Conservation (phyloP, 1,140 invertebrate species). For the Diorhabda sublineata region DNA sequence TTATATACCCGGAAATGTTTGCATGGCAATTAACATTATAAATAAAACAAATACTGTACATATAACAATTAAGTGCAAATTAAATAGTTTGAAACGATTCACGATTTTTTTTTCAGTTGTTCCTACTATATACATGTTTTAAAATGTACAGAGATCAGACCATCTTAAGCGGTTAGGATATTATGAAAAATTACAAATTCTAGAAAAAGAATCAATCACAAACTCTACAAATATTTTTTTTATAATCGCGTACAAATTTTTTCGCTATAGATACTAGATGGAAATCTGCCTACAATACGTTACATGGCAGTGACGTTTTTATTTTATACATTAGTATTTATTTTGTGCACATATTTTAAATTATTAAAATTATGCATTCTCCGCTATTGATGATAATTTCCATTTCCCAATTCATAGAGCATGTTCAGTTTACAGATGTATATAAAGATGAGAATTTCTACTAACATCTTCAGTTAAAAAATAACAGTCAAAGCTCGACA, state of each 20-base stretch:
- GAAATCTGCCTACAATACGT: constrained; percentile 40
- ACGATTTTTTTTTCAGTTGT: constrained; percentile 7
- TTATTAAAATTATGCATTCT: neutral
- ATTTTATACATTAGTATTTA: constrained; percentile 32
- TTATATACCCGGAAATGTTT: constrained; percentile 26
- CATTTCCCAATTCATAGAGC: too few relatives aligned
- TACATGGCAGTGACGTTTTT: constrained; percentile 39
- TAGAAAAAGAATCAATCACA: constrained; percentile 14
- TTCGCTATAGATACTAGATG: constrained; percentile 28
- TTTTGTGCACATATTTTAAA: constrained; percentile 34
- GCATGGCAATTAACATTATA: constrained; percentile 37
- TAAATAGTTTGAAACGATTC: constrained; percentile 3
- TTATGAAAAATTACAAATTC: constrained; percentile 31
- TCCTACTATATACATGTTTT: constrained; percentile 33
- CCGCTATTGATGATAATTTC: too few relatives aligned
- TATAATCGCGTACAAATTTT: constrained; percentile 25
- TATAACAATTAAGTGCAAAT: constrained; percentile 34
- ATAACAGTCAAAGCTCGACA: too few relatives aligned
- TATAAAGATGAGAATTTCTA: too few relatives aligned
- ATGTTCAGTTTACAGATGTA: too few relatives aligned
- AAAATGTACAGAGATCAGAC: constrained; percentile 32
- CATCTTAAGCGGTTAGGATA: constrained; percentile 23
- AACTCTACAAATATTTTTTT: constrained; percentile 8
- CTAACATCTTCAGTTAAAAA: too few relatives aligned
- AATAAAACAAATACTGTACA: constrained; percentile 39